Percentiles rank a stretch among this genome's conserved stretches.
Evolutionary conservation across 2,113 vertebrate species (phyloP).

Genomic region (Mesembrinibis cayennensis): DNA sequence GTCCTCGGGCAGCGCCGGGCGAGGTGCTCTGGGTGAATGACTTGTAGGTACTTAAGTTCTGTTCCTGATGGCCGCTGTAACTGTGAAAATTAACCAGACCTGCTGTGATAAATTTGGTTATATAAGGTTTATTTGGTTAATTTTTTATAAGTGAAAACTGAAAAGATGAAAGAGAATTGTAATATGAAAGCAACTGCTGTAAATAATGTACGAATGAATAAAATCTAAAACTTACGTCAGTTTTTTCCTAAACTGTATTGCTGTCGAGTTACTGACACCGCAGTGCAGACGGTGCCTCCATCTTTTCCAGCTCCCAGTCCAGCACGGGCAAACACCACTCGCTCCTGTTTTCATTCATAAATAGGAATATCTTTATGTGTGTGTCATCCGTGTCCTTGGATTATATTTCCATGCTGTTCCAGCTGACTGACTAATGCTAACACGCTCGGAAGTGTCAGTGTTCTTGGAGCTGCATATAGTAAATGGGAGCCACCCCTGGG

Average conservation of each 20-base stretch:
- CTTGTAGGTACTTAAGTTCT: slow-evolving; percentile 74
- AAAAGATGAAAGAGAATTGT: slow-evolving; percentile 90
- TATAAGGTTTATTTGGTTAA: slow-evolving; percentile 78
- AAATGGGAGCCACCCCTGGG: neutral
- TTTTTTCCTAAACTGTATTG: slow-evolving; percentile 62
- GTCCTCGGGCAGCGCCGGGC: neutral
- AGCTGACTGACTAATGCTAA: neutral
- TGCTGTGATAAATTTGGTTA: slow-evolving; percentile 80
- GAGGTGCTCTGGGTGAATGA: slow-evolving; percentile 59
- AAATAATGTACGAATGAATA: slow-evolving; percentile 89
- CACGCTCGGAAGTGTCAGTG: fast-evolving
- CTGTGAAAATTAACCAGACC: slow-evolving; percentile 75
- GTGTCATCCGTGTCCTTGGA: neutral
- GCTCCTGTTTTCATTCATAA: neutral
- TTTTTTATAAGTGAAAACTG: slow-evolving; percentile 82
- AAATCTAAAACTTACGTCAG: slow-evolving; percentile 69
- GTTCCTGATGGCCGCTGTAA: slow-evolving; percentile 72
- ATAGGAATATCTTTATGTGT: neutral
- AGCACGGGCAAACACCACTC: neutral
- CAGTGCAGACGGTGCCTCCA: neutral
- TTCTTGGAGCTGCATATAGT: neutral
- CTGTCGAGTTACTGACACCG: neutral
- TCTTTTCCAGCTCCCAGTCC: neutral
- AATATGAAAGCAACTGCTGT: slow-evolving; percentile 90
- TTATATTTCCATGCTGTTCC: neutral